phyloP scores from a whole-genome alignment of 2,113 vertebrate species.

The Nanorana parkeri region DNA sequence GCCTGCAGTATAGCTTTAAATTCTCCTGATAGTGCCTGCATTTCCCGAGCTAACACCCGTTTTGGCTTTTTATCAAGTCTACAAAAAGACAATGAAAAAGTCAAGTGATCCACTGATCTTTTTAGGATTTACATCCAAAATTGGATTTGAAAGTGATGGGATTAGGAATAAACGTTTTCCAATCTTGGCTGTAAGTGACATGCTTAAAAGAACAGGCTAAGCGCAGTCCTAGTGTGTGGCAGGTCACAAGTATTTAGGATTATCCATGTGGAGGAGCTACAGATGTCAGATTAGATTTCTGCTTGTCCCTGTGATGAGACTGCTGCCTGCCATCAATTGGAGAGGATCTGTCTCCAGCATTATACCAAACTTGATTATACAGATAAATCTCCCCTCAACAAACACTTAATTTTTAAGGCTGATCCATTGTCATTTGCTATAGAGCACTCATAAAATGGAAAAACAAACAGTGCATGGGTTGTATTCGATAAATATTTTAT shows the following conservation, averaged over 20 bases:
- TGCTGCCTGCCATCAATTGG: neutral
- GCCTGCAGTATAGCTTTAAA: too few relatives aligned
- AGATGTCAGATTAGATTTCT: constrained; percentile 25
- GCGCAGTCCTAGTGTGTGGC: neutral
- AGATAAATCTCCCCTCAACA: neutral
- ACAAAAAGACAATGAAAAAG: too few relatives aligned
- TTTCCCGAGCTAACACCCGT: too few relatives aligned
- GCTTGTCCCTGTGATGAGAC: neutral
- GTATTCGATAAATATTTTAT: neutral
- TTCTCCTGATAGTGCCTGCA: too few relatives aligned
- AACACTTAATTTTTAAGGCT: neutral
- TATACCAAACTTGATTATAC: constrained; percentile 15
- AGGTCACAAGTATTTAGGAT: constrained; percentile 40
- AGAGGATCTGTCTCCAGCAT: neutral
- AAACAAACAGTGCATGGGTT: constrained; percentile 1
- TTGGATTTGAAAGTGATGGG: neutral
- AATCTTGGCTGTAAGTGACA: neutral
- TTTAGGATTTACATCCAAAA: neutral
- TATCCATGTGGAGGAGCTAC: constrained; percentile 14
- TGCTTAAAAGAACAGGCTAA: neutral
- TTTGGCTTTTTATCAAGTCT: too few relatives aligned
- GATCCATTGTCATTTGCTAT: neutral
- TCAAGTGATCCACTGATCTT: too few relatives aligned
- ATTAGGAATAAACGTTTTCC: neutral
- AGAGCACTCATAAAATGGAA: constrained; percentile 13